Evolutionary conservation across 2,113 vertebrate genomes (phyloP).

Genomic region (Mirounga angustirostris): DNA sequence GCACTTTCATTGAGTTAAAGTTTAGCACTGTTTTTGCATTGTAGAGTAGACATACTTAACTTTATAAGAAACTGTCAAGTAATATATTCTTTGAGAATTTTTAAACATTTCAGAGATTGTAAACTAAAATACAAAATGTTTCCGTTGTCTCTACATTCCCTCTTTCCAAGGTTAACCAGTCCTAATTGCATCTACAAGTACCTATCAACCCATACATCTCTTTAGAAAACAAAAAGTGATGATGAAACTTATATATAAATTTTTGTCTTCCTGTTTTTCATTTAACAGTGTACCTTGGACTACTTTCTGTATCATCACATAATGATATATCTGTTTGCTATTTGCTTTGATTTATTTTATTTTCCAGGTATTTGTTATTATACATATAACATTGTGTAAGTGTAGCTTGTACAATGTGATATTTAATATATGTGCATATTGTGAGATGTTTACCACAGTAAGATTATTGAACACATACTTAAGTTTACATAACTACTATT

Average conservation of each 20-base stretch:
- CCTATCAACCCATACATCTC: not conserved
- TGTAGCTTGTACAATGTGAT: not conserved
- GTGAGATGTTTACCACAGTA: not conserved
- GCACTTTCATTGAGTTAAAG: not conserved
- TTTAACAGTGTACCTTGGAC: not conserved
- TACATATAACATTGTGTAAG: not conserved
- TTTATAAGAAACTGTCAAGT: not conserved
- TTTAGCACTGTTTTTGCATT: not conserved
- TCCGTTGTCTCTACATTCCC: not conserved
- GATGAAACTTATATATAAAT: not conserved
- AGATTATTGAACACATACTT: not conserved
- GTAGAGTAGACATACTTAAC: not conserved
- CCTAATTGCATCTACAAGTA: not conserved
- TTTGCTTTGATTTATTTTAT: not conserved
- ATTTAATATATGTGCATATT: not conserved
- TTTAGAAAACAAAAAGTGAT: not conserved
- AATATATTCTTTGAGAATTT: slow-evolving; percentile 1
- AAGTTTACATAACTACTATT: not conserved
- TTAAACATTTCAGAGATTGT: not conserved
- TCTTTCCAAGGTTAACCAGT: not conserved
- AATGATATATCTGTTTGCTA: not conserved
- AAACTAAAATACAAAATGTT: not conserved
- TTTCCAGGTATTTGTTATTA: not conserved
- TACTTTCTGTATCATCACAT: not conserved
- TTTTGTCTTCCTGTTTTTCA: not conserved